Conservation (phyloP, 2,888 invertebrate species). For the Patella depressa region DNA sequence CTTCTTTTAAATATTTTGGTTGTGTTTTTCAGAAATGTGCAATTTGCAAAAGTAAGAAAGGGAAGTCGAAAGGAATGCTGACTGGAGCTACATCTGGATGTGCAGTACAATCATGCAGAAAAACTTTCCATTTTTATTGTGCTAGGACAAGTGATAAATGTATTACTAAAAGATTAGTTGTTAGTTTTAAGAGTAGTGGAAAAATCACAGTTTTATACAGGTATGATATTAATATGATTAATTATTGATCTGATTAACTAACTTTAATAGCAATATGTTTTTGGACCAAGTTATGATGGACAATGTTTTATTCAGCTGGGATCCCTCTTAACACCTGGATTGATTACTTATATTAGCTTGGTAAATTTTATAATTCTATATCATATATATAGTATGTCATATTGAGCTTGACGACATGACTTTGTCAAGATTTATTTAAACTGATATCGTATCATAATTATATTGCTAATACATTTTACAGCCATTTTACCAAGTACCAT, state of each 20-base stretch:
- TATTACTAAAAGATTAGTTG: slow-evolving; percentile 30
- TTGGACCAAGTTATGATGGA: no score
- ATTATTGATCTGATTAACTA: background rate
- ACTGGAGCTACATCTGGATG: slow-evolving; percentile 82
- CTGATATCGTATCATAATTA: no score
- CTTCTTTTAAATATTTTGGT: background rate
- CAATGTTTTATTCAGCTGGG: no score
- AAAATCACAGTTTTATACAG: slow-evolving; percentile 32
- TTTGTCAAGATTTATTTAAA: no score
- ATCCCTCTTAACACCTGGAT: no score
- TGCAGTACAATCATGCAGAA: slow-evolving; percentile 76
- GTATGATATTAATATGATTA: slow-evolving; percentile 11
- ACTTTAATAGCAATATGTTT: no score
- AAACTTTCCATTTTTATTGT: slow-evolving; percentile 82
- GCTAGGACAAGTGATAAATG: slow-evolving; percentile 62
- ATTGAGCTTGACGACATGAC: no score
- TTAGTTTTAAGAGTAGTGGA: slow-evolving; percentile 20
- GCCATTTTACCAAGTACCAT: background rate
- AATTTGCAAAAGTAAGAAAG: slow-evolving; percentile 76
- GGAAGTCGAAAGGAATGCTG: slow-evolving; percentile 25
- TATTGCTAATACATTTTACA: no score
- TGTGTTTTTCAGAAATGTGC: slow-evolving; percentile 76
- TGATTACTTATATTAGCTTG: no score
- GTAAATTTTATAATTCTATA: no score
- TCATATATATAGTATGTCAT: no score